Evolutionary conservation across 2,797 vertebrate species (phyloP).

Genomic region (Perodicticus potto): DNA sequence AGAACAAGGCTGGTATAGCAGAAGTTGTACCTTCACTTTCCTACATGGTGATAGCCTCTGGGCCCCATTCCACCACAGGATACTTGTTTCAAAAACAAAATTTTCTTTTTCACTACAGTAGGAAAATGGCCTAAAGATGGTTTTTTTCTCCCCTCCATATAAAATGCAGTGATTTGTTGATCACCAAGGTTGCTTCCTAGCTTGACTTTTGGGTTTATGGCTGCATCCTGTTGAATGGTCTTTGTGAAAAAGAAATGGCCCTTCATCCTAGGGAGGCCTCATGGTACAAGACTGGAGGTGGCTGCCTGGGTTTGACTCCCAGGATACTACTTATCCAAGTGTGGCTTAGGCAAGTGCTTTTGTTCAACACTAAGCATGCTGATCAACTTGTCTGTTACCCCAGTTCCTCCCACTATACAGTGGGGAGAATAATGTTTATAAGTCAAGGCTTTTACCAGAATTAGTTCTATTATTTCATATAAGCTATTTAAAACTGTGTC

Average conservation of each 20-base stretch:
- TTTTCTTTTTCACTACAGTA: background rate
- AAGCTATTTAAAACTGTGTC: background rate
- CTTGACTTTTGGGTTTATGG: conserved; percentile 21
- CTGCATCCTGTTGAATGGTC: background rate
- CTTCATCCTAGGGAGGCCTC: background rate
- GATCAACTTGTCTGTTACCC: background rate
- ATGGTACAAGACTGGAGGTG: background rate
- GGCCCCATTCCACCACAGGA: background rate
- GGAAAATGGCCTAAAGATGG: background rate
- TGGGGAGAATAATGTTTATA: conserved; percentile 14
- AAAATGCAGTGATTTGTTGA: background rate
- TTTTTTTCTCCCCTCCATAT: background rate
- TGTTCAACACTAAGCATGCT: background rate
- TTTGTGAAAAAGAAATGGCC: conserved; percentile 7
- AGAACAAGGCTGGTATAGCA: background rate
- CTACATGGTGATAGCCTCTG: background rate
- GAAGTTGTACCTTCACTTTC: background rate
- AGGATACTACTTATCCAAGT: background rate
- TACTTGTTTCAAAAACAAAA: background rate
- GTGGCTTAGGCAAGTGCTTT: background rate
- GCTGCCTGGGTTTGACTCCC: background rate
- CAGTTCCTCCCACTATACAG: background rate
- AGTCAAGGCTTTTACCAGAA: background rate
- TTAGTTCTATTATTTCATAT: background rate
- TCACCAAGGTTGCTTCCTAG: background rate